Percentiles rank a stretch among this genome's conserved stretches.
phyloP scores from a whole-genome alignment of 1,140 invertebrate genomes.

The Drusus annulatus region DNA sequence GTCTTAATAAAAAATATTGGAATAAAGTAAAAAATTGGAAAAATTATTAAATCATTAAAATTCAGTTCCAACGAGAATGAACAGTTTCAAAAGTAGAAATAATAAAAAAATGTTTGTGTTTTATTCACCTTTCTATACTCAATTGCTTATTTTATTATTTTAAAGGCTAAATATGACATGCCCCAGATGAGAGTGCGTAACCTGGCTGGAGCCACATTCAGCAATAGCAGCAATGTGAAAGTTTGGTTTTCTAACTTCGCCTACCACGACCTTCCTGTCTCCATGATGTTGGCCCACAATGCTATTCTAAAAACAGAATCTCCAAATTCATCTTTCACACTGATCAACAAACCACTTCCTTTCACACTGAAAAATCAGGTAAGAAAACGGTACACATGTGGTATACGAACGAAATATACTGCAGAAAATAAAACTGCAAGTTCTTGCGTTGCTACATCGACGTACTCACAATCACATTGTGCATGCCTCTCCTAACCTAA shows the following conservation, averaged over 20 bases:
- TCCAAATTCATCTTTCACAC: constrained; percentile 69
- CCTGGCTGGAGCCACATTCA: constrained; percentile 69
- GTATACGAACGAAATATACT: no score
- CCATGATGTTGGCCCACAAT: constrained; percentile 76
- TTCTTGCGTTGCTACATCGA: no score
- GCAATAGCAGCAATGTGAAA: constrained; percentile 63
- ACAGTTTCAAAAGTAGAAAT: no score
- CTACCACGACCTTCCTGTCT: constrained; percentile 79
- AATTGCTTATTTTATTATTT: constrained; percentile 11
- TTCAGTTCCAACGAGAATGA: no score
- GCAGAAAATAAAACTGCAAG: no score
- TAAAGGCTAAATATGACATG: constrained; percentile 46
- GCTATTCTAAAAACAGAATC: constrained; percentile 70
- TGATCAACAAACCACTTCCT: constrained; percentile 81
- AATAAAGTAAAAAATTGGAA: no score
- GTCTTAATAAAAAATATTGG: no score
- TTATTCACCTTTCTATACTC: no score
- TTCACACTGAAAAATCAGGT: constrained; percentile 68
- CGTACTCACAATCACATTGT: no score
- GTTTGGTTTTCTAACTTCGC: constrained; percentile 79
- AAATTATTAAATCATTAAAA: no score
- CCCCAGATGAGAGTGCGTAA: constrained; percentile 65
- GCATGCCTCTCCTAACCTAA: no score
- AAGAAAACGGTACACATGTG: constrained; percentile 56
- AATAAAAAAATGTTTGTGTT: not conserved